Evolutionary conservation across 2,797 vertebrate species (phyloP).

Genomic region (Carapus acus): DNA sequence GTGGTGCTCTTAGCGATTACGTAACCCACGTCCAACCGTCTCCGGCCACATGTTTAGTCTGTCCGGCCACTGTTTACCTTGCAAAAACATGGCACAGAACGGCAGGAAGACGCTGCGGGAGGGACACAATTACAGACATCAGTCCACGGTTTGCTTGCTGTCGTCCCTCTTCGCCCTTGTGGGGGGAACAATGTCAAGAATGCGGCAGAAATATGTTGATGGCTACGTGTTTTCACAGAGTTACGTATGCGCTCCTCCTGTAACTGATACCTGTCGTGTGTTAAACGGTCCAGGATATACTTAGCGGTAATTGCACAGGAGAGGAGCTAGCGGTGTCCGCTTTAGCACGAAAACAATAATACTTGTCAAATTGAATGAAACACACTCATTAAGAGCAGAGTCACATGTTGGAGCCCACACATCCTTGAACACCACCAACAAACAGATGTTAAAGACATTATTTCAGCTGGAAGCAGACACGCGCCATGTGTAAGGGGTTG

Average conservation of each 20-base stretch:
- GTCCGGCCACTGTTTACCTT: slow-evolving; percentile 30
- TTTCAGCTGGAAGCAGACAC: too few relatives aligned
- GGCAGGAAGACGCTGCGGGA: slow-evolving; percentile 13
- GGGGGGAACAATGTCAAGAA: slow-evolving; percentile 56
- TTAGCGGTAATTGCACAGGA: slow-evolving; percentile 40
- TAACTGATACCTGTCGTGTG: slow-evolving; percentile 42
- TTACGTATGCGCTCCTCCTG: slow-evolving; percentile 27
- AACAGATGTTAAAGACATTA: too few relatives aligned
- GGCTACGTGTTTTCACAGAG: slow-evolving; percentile 32
- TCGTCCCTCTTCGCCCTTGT: slow-evolving; percentile 31
- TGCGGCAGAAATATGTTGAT: slow-evolving; percentile 46
- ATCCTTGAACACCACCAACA: too few relatives aligned
- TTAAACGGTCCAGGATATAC: slow-evolving; percentile 34
- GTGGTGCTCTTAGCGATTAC: slow-evolving; percentile 14
- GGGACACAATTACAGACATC: slow-evolving; percentile 49
- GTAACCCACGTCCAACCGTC: too few relatives aligned
- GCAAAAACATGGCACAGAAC: slow-evolving; percentile 29
- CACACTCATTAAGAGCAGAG: too few relatives aligned
- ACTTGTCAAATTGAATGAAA: too few relatives aligned
- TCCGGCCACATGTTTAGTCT: slow-evolving; percentile 11
- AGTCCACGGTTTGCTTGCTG: slow-evolving; percentile 34
- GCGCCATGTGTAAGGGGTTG: too few relatives aligned
- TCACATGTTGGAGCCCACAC: too few relatives aligned
- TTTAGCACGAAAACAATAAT: not conserved
- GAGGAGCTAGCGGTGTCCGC: slow-evolving; percentile 26